Evolutionary conservation across 2,797 vertebrate species (phyloP).

Genomic region (Sciaenops ocellatus): DNA sequence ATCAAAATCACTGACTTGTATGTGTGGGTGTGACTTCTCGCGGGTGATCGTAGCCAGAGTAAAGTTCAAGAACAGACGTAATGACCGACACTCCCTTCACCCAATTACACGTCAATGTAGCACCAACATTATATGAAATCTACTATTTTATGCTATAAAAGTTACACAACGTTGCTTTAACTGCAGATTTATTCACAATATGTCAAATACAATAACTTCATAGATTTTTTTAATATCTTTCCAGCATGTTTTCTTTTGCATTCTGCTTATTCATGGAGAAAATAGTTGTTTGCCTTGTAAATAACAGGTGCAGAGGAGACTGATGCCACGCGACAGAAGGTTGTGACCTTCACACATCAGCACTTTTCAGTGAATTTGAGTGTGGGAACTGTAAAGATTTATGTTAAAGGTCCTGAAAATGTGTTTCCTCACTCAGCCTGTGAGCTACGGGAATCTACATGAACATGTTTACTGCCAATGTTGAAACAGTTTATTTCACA

Average conservation of each 20-base stretch:
- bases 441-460: neutral
- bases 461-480: neutral
- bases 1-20: too few relatives aligned
- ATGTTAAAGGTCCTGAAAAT: neutral
- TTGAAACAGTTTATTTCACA: neutral
- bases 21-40: too few relatives aligned
- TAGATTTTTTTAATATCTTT: neutral
- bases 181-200: too few relatives aligned
- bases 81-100: too few relatives aligned
- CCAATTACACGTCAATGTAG: too few relatives aligned
- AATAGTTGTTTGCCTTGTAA: neutral
- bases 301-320: conserved; percentile 5
- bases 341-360: neutral
- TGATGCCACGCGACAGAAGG: neutral
- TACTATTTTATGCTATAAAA: too few relatives aligned
- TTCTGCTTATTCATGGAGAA: neutral
- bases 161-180: too few relatives aligned
- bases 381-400: neutral
- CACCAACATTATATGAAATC: too few relatives aligned
- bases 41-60: too few relatives aligned
- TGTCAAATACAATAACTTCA: neutral
- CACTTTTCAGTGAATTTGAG: neutral
- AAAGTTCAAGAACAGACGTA: too few relatives aligned
- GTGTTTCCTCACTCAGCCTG: neutral
- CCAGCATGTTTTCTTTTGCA: neutral